Percentiles rank a stretch among this genome's conserved stretches.
phyloP scores from a whole-genome alignment of 2,888 invertebrate genomes.

The Acanthosepion esculentum region DNA sequence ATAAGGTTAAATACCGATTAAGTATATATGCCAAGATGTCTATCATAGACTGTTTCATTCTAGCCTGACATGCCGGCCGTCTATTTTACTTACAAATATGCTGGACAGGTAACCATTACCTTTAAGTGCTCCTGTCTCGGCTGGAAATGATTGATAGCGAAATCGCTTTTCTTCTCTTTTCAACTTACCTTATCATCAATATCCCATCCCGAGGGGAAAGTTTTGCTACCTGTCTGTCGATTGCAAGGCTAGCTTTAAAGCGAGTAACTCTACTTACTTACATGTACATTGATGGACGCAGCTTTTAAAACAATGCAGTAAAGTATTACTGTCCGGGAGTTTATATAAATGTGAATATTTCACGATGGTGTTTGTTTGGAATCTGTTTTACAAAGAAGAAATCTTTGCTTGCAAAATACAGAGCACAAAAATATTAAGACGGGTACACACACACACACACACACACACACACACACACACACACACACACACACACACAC shows the following conservation, averaged over 20 bases:
- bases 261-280: no score
- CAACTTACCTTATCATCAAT: neutral
- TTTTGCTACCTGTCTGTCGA: neutral
- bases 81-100: neutral
- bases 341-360: no score
- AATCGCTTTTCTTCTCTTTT: neutral
- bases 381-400: no score
- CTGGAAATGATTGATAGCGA: neutral
- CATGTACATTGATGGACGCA: no score
- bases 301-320: no score
- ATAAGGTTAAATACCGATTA: neutral
- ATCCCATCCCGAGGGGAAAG: neutral
- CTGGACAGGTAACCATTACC: neutral
- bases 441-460: no score
- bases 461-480: no score
- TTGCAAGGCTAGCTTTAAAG: neutral
- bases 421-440: no score
- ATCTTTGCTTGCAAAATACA: no score
- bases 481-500: no score
- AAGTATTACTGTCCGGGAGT: no score
- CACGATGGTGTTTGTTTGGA: no score
- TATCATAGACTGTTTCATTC: neutral
- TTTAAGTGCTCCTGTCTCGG: neutral
- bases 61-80: neutral
- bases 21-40: neutral